A percentile compares a stretch with the other conserved stretches of the same genome.
Evolutionary conservation across 1,140 invertebrate genomes (phyloP).

Genomic region (Hormaphis cornu): DNA sequence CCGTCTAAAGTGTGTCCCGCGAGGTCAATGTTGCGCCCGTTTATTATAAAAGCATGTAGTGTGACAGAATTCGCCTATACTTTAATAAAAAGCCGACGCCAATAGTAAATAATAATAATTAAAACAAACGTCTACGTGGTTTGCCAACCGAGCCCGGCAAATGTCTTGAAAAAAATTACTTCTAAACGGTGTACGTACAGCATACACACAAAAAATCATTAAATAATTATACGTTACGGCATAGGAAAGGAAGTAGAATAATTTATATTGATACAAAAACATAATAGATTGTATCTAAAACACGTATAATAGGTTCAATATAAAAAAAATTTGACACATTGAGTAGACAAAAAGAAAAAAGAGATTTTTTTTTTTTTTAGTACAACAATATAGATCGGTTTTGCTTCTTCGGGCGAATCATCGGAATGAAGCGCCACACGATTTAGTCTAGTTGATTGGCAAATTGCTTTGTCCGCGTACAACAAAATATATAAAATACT

Average conservation of each 20-base stretch:
- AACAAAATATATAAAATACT: conserved; percentile 29
- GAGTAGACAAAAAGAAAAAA: conserved; percentile 9
- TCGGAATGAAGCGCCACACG: neutral
- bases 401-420: neutral
- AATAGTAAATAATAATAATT: no score
- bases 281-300: conserved; percentile 4
- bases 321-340: conserved; percentile 19
- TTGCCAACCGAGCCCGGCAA: no score
- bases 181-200: no score
- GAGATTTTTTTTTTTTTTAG: neutral
- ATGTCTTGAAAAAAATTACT: no score
- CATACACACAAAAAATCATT: no score
- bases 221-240: no score
- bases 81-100: no score
- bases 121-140: no score
- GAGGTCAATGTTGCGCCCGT: no score
- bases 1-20: no score
- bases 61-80: no score
- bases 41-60: no score
- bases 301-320: conserved; percentile 25
- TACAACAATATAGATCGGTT: conserved; percentile 11
- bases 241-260: neutral
- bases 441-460: conserved; percentile 12
- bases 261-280: neutral
- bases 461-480: conserved; percentile 1